A percentile compares a stretch with the other conserved stretches of the same genome.
Evolutionary conservation across 2,797 vertebrate species (phyloP).

Genomic region (Hozukius guyotensis): DNA sequence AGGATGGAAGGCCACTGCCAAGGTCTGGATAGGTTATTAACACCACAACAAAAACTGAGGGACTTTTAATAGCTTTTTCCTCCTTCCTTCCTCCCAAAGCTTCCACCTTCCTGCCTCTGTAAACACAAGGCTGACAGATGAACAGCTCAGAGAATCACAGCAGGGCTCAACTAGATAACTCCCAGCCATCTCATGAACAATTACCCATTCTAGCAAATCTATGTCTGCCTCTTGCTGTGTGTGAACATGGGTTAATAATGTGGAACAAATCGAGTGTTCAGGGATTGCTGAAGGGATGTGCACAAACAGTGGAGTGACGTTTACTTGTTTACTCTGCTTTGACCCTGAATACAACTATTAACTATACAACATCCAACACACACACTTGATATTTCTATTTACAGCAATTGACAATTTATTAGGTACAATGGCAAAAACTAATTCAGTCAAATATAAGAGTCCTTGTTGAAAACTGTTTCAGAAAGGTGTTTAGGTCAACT

Average conservation of each 20-base stretch:
- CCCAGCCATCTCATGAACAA: background rate
- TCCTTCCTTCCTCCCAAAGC: slow-evolving; percentile 73
- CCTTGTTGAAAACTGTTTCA: background rate
- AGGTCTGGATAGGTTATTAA: slow-evolving; percentile 68
- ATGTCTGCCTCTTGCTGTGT: slow-evolving; percentile 1
- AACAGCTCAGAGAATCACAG: slow-evolving; percentile 15
- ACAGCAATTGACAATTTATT: background rate
- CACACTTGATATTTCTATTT: background rate
- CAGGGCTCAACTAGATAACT: slow-evolving; percentile 4
- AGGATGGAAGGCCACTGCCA: slow-evolving; percentile 51
- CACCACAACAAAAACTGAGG: slow-evolving; percentile 37
- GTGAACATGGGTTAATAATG: slow-evolving; percentile 10
- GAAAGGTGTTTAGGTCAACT: background rate
- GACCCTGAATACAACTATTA: background rate
- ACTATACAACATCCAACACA: background rate
- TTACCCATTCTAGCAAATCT: background rate
- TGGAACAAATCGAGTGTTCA: slow-evolving; percentile 21
- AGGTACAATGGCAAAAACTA: background rate
- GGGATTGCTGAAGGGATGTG: slow-evolving; percentile 21
- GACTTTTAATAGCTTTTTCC: slow-evolving; percentile 72
- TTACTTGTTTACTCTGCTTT: slow-evolving; percentile 5
- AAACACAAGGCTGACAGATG: slow-evolving; percentile 42
- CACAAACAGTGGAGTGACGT: background rate
- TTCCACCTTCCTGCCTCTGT: slow-evolving; percentile 65
- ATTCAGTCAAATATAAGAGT: background rate